Base-by-base conservation (phyloP, 2,797 vertebrate genomes). In the Sternarchorhynchus goeldii region DNA sequence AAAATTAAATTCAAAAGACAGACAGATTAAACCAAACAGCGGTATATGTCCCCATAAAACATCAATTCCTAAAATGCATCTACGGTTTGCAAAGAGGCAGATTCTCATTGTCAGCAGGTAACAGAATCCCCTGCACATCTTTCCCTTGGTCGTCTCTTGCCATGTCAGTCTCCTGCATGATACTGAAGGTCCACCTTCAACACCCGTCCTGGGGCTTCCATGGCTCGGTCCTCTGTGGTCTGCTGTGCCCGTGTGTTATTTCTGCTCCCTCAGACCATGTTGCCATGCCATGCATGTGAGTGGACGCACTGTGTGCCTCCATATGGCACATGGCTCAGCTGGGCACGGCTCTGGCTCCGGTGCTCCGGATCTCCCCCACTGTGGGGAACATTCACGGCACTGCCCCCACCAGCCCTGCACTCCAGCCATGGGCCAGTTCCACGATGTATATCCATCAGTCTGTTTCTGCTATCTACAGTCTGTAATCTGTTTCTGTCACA, bases 241-340 rank as follows among this genome's bases (percentile, higher is more conserved):
- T 64, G 50, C 62, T 76, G 57, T 66, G 72, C 77, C 56, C 73
- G 53, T 60, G 55, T 59, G 82, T 85, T 85, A 85, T 76, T 85
- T 82, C 80, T 83, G 76, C 68, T 80, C 80, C 64, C 72, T 73
- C 55, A 73, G 75, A 74, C 71, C 76, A 75, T 59, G 77, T 80
- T 68, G 73, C 80, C 71, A 59, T 50, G 79, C 72, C 72, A 82
- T 81, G 74, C 75, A 74, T 70, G 83, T 57, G 77, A 73, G 81
- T 83, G 79, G 76, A 78, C 77, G 64, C 74, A 68, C 73, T 69
- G 41, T 87, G 81, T 82, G 80, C 87, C 85, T 88, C 89, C 92
- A 92, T 92, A 91, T 92, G 91, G 91, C 87, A 89, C 79, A 69
- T 55, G 71, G 70, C 77, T 65, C 66, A 74, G 55, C 67, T 70